These are phyloP conservation scores for Saxidomus purpurata DNA, from an alignment of 1,140 invertebrate species.

Conservation along the genomic window DNA sequence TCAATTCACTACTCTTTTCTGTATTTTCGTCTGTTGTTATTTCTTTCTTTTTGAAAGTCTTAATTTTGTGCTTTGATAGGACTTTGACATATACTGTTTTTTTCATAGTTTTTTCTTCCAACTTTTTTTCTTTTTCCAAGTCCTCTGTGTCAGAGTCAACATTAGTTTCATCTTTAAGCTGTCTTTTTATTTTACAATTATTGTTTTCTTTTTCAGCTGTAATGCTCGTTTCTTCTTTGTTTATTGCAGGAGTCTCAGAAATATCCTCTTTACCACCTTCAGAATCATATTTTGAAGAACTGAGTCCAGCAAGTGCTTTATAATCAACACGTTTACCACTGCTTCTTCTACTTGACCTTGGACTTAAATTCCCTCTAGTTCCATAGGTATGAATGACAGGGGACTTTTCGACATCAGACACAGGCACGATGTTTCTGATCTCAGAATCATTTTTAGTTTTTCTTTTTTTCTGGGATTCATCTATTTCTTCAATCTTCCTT, in stretches of 20 bases:
- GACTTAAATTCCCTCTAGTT: not conserved
- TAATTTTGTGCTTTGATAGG: no score
- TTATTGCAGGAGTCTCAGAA: no score
- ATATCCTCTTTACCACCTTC: no score
- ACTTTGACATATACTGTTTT: no score
- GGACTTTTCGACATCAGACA: not conserved
- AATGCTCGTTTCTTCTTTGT: no score
- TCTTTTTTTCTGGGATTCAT: not conserved
- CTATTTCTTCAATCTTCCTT: not conserved
- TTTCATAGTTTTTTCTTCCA: no score
- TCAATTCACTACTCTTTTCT: not conserved
- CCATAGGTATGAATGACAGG: not conserved
- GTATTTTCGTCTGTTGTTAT: no score
- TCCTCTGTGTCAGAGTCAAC: not conserved
- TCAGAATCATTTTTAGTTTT: not conserved
- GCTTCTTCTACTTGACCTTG: not conserved
- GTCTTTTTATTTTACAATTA: no score
- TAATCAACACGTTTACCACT: constrained; percentile 34
- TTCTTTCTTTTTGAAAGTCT: no score
- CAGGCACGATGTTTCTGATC: not conserved
- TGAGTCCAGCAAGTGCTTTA: constrained; percentile 45
- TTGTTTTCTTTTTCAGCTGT: no score
- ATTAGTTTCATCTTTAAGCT: not conserved
- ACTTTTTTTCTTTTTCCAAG: no score
- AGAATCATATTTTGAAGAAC: not conserved